Conservation (phyloP, 2,888 invertebrate genomes). For the Pseudanteris insignis region DNA sequence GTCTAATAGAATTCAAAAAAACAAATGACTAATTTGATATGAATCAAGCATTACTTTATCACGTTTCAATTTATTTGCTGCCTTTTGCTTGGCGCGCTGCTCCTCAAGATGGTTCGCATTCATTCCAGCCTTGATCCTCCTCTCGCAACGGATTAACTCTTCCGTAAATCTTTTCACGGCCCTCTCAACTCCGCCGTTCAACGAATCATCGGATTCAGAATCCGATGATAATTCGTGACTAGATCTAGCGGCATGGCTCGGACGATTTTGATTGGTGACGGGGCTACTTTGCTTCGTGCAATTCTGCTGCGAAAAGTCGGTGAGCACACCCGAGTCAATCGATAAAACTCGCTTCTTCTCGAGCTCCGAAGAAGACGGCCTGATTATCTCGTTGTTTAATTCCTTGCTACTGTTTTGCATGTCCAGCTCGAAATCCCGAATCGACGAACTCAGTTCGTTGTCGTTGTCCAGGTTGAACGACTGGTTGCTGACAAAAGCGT, state of each 20-base stretch:
- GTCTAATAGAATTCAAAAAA: neutral
- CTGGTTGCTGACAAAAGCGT: neutral
- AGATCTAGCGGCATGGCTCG: conserved; percentile 5
- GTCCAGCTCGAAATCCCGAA: neutral
- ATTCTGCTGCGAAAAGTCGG: conserved; percentile 40
- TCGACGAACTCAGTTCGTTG: neutral
- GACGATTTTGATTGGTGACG: conserved; percentile 20
- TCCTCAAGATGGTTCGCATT: conserved; percentile 21
- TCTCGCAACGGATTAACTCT: conserved; percentile 45
- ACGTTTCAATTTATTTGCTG: neutral
- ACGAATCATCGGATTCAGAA: conserved; percentile 48
- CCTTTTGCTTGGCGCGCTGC: conserved; percentile 1
- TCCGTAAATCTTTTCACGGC: conserved; percentile 48
- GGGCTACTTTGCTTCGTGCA: conserved; percentile 7
- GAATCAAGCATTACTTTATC: conserved; percentile 15
- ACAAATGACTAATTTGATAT: neutral
- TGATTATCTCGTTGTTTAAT: neutral
- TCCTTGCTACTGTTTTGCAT: neutral
- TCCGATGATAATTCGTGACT: conserved; percentile 20
- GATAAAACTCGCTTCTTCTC: conserved; percentile 36
- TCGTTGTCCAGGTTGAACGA: neutral
- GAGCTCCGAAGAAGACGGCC: neutral
- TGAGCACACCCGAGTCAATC: conserved; percentile 51
- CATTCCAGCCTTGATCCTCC: conserved; percentile 38
- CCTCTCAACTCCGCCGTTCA: conserved; percentile 50